Base-by-base conservation (phyloP, 2,888 invertebrate genomes). In the Scaptomyza polygonia region DNA sequence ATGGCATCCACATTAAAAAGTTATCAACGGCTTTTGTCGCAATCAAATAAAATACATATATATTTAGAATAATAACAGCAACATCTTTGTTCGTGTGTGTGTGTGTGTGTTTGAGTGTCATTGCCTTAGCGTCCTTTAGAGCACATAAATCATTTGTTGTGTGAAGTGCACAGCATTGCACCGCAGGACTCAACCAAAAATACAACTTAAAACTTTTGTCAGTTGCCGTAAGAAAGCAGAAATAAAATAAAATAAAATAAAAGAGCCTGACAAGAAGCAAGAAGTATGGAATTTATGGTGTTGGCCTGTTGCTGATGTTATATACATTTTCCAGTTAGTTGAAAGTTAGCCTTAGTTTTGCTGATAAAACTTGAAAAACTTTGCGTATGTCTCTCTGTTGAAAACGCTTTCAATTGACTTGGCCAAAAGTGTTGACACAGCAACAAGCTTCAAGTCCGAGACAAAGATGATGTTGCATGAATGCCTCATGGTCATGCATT, bases 321-420 rank as follows among this genome's bases (percentile, higher is more conserved):
- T 18, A 14, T 29, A 12, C 47, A 40, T 52, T 51, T 47, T n/a
- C 16, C 34, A 14, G 32, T 47, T 43, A 12, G 54, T 32, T 42
- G 11, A 25, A 61, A 61, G 53, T 54, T 62, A 1, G 12, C 18
- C 40, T 42, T 42, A 12, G 42, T 53, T 39, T 9, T 34, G 29
- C 32, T 51, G 51, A 29, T 30, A 49, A 62, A 62, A 36, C 45
- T 40, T 39, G 34, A 8, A 56, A 67, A 48, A 43, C 57, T 62
- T 72, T 56, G 53, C 45, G 43, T 47, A 32, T 44, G 57, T 51
- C 56, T 40, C 59, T 56, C 27, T 25, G 29, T 21, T 34, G 14
- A 49, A 65, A 69, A 45, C 55, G 54, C 53, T 69, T 73, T 73
- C 55, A 73, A 73, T 69, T 58, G 55, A 73, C 54, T 67, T 70